Evolutionary conservation across 2,797 vertebrate species (phyloP), one percentile per base, ranked within the genome.

Genomic region (Thaleichthys pacificus): DNA sequence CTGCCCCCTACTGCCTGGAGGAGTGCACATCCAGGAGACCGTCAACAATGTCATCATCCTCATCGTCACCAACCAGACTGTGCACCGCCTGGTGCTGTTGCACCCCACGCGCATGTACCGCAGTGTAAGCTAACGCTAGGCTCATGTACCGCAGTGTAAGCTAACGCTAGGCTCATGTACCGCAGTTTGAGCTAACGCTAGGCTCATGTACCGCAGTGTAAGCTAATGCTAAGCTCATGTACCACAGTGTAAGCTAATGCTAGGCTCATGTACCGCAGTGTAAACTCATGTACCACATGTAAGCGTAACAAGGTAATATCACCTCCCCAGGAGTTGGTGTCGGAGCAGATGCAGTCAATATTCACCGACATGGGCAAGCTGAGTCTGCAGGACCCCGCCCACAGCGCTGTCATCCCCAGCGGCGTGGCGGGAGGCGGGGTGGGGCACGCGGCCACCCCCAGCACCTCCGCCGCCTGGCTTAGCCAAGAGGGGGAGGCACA

Each of bases 321-420:
- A 6, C 42, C 11, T 71, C 30, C 47, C 0, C 79, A 99, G 97
- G 97, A 98, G 70, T 84, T 97, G 86, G 90, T 96, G 64, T 93
- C 91, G 0, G 97, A 99, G 86, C 93, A 97, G 74, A 93, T 97
- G 91, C 97, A 97, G 83, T 98, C 97, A 0, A 77, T 99, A 82
- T 97, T 99, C 81, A 96, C 96, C 0, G 97, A 99, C 4, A 84
- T 97, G 19, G 91, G 93, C 42, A 98, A 96, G 83, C 82, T 95
- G 79, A 95, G 93, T 82, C 92, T 97, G 77, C 90, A 91, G 60
- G 96, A 97, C 64, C 89, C 95, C 0, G 81, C 90, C 1, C 94
- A 93, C 87, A 94, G 91, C 70, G 93, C 88, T 0, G 6, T 93
- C 60, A 93, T 98, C 74, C 95, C 97, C n/a, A 62, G 74, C 0